Conservation (phyloP, 1,140 invertebrate genomes). For the Campoletis sonorensis region DNA sequence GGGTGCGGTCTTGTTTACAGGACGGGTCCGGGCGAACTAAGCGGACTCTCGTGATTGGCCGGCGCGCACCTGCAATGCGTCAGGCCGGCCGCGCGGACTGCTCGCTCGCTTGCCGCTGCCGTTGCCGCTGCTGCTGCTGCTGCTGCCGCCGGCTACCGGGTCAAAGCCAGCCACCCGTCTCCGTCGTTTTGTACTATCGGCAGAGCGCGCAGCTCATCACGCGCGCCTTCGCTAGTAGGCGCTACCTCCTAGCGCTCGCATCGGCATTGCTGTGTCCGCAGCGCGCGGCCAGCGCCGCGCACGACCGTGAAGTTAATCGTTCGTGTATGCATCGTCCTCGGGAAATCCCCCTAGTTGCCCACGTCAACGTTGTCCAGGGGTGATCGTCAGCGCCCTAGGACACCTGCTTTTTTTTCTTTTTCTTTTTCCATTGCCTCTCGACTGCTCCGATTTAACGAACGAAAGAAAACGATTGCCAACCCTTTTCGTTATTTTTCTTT, state of each 20-base stretch:
- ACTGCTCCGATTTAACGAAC: not conserved
- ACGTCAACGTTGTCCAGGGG: not conserved
- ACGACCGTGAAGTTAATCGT: not conserved
- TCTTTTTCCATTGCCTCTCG: not conserved
- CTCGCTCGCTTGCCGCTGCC: conserved; percentile 33
- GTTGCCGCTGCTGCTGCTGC: conserved; percentile 53
- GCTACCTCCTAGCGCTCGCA: conserved; percentile 10
- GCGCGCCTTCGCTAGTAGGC: not conserved
- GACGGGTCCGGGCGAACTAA: conserved; percentile 76
- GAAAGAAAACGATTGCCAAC: not conserved
- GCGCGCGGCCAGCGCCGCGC: not conserved
- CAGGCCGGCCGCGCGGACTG: conserved; percentile 74
- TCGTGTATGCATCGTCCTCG: not conserved
- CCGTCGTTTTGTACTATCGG: conserved; percentile 10
- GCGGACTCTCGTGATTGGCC: conserved; percentile 81
- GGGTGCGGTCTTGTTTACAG: conserved; percentile 82
- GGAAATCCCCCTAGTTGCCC: not conserved
- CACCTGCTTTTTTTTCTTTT: not conserved
- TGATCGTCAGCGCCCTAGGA: not conserved
- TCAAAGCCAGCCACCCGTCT: conserved; percentile 62
- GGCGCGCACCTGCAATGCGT: conserved; percentile 89
- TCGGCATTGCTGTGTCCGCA: not conserved
- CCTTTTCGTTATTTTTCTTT: too few relatives aligned
- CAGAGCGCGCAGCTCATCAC: not conserved
- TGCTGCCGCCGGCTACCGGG: conserved; percentile 60